Evolutionary conservation across 2,797 vertebrate species (phyloP), one percentile per base, ranked within the genome.

Genomic region (Darevskia mixta): DNA sequence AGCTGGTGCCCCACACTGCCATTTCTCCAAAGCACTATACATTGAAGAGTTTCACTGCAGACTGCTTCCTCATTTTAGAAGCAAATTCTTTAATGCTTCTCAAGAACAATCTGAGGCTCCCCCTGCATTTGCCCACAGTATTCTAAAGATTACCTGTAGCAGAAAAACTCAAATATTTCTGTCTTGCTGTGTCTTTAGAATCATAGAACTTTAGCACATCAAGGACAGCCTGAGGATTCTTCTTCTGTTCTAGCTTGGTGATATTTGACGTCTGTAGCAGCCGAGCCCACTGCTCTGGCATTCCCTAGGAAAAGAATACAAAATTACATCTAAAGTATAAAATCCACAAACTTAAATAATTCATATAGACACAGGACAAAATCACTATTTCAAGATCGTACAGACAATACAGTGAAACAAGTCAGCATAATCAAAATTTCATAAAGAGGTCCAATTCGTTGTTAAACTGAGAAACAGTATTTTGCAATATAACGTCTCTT

Each of bases 91-190:
- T 76, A 67, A 25, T 23, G 32, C n/a, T 67, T 25, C 79, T 9
- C 13, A 55, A 79, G 20, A 73, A 76, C 75, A 0, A 20, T 17
- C 25, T 80, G 67, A 0, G 8, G 38, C 58, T 72, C 58, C 75
- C 77, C 41, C 0, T 66, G 25, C 84, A 0, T 17, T 18, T 25
- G 41, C 3, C 67, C 43, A 43, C 29, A 43, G 83, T 1, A 35
- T 3, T 55, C 29, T 79, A 8, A 75, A 41, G 29, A 85, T 97
- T 93, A 99, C 99, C 98, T 94, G 98, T 97, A 91, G 98, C 98
- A 71, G 98, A 98, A 95, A 99, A 99, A 95, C 99, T 99, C 97
- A 99, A 98, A 89, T 99, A 99, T 94, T 99, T 99, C 97, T 99
- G 98, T 75, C 98, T 98, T 83, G 98, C 97, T 13, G 98, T 99